These are phyloP conservation scores for Amazonetta brasiliensis DNA, from an alignment of 2,797 vertebrate genomes.

Conservation along the genomic window DNA sequence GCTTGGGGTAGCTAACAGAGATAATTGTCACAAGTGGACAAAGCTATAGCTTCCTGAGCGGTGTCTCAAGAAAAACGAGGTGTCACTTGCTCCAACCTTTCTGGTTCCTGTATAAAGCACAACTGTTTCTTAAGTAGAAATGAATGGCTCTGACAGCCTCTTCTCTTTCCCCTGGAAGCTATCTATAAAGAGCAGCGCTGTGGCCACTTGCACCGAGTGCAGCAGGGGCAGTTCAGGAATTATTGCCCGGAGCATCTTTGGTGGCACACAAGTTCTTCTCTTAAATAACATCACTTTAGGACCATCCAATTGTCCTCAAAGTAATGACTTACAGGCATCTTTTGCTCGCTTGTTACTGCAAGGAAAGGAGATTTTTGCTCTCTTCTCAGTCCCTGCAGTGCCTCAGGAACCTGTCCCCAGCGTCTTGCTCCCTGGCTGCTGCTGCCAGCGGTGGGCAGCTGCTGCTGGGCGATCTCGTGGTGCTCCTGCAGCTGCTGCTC, in stretches of 20 bases:
- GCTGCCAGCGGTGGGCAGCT: neutral
- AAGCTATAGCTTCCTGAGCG: neutral
- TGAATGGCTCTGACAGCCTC: neutral
- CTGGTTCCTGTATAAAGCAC: neutral
- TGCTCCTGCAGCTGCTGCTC: neutral
- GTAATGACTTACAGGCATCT: neutral
- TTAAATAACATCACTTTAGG: neutral
- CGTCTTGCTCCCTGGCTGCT: neutral
- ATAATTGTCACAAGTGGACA: neutral
- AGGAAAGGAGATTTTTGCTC: neutral
- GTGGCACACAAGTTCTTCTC: neutral
- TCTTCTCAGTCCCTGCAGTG: neutral
- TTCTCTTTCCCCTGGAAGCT: neutral
- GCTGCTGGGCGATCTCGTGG: neutral
- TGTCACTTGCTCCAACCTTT: neutral
- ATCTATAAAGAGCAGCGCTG: rapidly evolving
- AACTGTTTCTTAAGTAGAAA: neutral
- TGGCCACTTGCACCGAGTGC: rapidly evolving
- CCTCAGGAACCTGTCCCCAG: rapidly evolving
- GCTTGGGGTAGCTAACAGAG: neutral
- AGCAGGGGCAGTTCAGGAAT: neutral
- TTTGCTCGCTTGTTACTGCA: rapidly evolving
- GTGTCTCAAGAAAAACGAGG: neutral
- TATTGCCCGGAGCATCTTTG: neutral
- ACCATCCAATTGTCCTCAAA: rapidly evolving